A percentile compares a stretch with the other conserved stretches of the same genome.
These are phyloP conservation scores for Podargus strigoides DNA, from an alignment of 2,797 vertebrate species.

Conservation along the genomic window DNA sequence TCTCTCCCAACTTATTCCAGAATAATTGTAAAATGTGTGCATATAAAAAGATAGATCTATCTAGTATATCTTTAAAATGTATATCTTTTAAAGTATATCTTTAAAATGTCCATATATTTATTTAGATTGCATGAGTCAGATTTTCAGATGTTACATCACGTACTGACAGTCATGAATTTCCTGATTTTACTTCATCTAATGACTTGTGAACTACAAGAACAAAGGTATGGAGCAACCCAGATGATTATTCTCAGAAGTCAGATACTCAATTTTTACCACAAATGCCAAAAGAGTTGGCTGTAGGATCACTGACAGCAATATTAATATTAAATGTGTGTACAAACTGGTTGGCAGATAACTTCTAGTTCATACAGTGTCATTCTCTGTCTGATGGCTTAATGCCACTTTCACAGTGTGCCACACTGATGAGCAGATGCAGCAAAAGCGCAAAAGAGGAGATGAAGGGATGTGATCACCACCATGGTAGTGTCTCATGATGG, in stretches of 20 bases:
- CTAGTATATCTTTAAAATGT: not conserved
- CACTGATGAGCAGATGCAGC: not conserved
- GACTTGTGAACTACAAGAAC: not conserved
- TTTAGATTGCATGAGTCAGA: not conserved
- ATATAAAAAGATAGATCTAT: not conserved
- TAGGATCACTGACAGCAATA: not conserved
- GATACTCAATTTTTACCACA: not conserved
- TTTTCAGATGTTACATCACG: not conserved
- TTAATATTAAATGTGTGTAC: not conserved
- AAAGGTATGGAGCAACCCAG: not conserved
- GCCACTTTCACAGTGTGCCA: not conserved
- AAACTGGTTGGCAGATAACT: not conserved
- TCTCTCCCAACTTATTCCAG: not conserved
- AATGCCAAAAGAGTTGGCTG: not conserved
- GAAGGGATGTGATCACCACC: not conserved
- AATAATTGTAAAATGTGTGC: not conserved
- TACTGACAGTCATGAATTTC: not conserved
- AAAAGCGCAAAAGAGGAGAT: not conserved
- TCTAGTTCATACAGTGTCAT: not conserved
- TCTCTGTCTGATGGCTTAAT: not conserved
- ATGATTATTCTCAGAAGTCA: not conserved
- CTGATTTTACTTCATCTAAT: not conserved
- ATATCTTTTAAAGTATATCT: too few relatives aligned
- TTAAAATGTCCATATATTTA: not conserved
- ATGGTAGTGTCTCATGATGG: accelerated